Conservation (phyloP, 2,797 vertebrate genomes). For the Capromys pilorides region DNA sequence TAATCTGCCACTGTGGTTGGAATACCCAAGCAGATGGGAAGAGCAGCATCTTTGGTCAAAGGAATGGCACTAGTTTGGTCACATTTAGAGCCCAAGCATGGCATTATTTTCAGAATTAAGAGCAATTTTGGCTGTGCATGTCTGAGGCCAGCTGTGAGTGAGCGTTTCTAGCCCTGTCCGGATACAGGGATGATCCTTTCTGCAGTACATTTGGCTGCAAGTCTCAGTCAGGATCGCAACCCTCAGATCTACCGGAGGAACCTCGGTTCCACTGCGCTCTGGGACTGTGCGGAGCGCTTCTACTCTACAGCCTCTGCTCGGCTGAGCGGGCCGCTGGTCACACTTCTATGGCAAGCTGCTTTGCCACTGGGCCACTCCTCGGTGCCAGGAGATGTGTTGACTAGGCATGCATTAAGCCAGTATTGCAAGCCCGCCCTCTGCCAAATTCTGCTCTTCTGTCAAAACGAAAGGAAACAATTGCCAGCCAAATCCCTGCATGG, state of each 20-base stretch:
- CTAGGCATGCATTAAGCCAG: neutral
- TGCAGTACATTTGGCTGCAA: neutral
- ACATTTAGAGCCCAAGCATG: neutral
- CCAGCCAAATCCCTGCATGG: neutral
- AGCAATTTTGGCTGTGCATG: neutral
- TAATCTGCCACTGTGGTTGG: neutral
- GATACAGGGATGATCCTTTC: slow-evolving; percentile 12
- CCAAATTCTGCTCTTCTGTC: neutral
- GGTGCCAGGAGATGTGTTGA: slow-evolving; percentile 9
- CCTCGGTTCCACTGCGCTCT: neutral
- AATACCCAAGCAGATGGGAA: neutral
- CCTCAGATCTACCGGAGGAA: neutral
- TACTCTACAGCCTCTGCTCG: neutral
- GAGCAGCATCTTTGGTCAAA: neutral
- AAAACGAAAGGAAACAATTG: neutral
- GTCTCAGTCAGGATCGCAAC: neutral
- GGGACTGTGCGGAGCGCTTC: neutral
- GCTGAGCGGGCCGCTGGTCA: neutral
- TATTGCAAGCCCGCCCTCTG: neutral
- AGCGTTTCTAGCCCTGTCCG: neutral
- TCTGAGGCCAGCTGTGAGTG: neutral
- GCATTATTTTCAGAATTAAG: slow-evolving; percentile 22
- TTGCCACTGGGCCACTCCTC: slow-evolving; percentile 57
- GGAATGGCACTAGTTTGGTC: slow-evolving; percentile 20
- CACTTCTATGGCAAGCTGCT: slow-evolving; percentile 61